These are phyloP conservation scores for Rhizoglyphus robini DNA, from an alignment of 1,140 invertebrate genomes.

Conservation along the genomic window DNA sequence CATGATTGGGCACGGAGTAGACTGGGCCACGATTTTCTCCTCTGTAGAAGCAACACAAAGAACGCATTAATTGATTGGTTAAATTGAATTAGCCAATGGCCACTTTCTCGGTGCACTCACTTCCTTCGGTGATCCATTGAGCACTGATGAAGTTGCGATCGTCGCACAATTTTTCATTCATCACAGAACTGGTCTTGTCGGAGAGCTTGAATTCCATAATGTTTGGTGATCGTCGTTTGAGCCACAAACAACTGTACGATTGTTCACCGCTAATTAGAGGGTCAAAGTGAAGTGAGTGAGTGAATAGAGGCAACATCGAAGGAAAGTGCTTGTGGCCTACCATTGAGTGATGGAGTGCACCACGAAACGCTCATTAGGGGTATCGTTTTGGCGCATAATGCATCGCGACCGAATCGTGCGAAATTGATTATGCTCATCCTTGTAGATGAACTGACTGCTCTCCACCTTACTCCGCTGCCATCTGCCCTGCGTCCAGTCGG, in stretches of 20 bases:
- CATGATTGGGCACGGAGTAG: slow-evolving; percentile 50
- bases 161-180: slow-evolving; percentile 33
- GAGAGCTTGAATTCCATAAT: slow-evolving; percentile 51
- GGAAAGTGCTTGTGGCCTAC: slow-evolving; percentile 27
- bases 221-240: slow-evolving; percentile 47
- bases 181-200: slow-evolving; percentile 31
- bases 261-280: slow-evolving; percentile 46
- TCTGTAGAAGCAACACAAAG: slow-evolving; percentile 23
- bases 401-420: slow-evolving; percentile 49
- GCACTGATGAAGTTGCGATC: slow-evolving; percentile 38
- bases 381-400: slow-evolving; percentile 28
- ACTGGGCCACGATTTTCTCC: slow-evolving; percentile 40
- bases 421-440: slow-evolving; percentile 45
- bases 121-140: slow-evolving; percentile 50
- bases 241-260: slow-evolving; percentile 47
- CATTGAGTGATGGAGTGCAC: slow-evolving; percentile 43
- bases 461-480: slow-evolving; percentile 48
- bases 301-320: not conserved
- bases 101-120: slow-evolving; percentile 33
- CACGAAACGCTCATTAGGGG: slow-evolving; percentile 37
- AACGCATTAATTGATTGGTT: slow-evolving; percentile 2
- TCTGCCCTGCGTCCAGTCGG: slow-evolving; percentile 48
- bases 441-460: slow-evolving; percentile 46
- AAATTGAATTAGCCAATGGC: slow-evolving; percentile 16
- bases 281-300: slow-evolving; percentile 7